Evolutionary conservation across 2,113 vertebrate species (phyloP).

Genomic region (Zosterops borbonicus): DNA sequence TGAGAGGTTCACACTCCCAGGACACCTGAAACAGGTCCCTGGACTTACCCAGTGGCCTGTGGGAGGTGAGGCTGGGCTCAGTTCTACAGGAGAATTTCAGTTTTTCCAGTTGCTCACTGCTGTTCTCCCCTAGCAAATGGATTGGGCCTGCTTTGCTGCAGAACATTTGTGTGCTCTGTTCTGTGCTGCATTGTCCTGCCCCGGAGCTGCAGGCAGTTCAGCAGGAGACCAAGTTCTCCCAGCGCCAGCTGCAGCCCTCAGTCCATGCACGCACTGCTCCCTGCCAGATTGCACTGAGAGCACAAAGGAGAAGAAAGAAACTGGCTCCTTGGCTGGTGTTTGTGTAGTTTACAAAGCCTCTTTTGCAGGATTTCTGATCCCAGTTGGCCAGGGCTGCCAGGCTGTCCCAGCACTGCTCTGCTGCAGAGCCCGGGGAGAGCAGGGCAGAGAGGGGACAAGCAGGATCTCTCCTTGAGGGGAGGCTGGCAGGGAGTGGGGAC

Average conservation of each 20-base stretch:
- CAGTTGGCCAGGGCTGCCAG: fast-evolving
- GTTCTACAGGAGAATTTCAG: background rate
- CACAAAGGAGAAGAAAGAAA: background rate
- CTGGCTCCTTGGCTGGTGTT: background rate
- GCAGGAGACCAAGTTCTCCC: background rate
- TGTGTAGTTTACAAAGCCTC: background rate
- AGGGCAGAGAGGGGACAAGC: background rate
- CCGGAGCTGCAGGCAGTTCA: background rate
- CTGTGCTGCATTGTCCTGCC: background rate
- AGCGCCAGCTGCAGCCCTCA: background rate
- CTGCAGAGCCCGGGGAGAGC: background rate
- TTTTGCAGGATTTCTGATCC: background rate
- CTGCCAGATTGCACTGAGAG: background rate
- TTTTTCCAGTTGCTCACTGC: background rate
- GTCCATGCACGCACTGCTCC: fast-evolving
- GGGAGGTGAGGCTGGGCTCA: background rate
- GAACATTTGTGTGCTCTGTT: background rate
- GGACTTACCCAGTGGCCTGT: fast-evolving
- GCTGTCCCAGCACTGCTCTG: background rate
- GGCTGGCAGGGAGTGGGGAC: background rate
- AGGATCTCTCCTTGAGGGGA: background rate
- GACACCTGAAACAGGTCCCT: background rate
- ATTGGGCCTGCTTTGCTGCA: background rate
- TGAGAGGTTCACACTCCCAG: background rate
- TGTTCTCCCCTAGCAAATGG: background rate